Percentiles rank a stretch among this genome's conserved stretches.
These are phyloP conservation scores for Polypedilum pembai DNA, from an alignment of 1,140 invertebrate genomes.

Conservation along the genomic window DNA sequence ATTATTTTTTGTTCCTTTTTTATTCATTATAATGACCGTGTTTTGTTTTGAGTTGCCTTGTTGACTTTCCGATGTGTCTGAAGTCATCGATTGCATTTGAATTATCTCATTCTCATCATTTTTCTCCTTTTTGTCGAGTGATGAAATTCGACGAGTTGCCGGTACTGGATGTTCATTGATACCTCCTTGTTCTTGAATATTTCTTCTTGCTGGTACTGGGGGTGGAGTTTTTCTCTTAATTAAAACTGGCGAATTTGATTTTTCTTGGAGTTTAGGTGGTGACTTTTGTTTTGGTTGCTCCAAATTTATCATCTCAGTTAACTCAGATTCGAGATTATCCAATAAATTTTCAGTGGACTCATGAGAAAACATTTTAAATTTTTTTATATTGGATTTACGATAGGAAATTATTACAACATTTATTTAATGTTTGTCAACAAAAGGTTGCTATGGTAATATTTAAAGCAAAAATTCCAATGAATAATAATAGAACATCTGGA, in stretches of 20 bases:
- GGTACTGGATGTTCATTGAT: neutral
- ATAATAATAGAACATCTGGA: too few species aligned
- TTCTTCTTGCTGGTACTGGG: neutral
- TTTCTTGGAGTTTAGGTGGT: neutral
- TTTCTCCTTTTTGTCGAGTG: neutral
- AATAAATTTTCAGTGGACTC: slow-evolving; percentile 10
- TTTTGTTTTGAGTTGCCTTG: neutral
- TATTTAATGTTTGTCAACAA: too few species aligned
- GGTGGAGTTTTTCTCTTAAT: neutral
- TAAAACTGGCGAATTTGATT: neutral
- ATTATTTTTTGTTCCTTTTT: neutral
- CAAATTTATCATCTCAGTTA: slow-evolving; percentile 4
- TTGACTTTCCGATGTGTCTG: neutral
- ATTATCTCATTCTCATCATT: slow-evolving; percentile 16
- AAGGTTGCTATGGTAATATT: too few species aligned
- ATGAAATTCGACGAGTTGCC: neutral
- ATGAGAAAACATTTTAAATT: neutral
- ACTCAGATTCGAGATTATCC: neutral
- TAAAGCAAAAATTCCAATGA: too few species aligned
- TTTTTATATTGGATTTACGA: too few species aligned
- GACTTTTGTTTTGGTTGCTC: neutral
- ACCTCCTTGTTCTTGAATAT: neutral
- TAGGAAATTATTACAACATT: too few species aligned
- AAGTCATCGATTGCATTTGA: neutral
- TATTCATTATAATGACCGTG: neutral